Evolutionary conservation across 2,797 vertebrate genomes (phyloP), one percentile per base, ranked within the genome.

Genomic region (Aulostomus chinensis): DNA sequence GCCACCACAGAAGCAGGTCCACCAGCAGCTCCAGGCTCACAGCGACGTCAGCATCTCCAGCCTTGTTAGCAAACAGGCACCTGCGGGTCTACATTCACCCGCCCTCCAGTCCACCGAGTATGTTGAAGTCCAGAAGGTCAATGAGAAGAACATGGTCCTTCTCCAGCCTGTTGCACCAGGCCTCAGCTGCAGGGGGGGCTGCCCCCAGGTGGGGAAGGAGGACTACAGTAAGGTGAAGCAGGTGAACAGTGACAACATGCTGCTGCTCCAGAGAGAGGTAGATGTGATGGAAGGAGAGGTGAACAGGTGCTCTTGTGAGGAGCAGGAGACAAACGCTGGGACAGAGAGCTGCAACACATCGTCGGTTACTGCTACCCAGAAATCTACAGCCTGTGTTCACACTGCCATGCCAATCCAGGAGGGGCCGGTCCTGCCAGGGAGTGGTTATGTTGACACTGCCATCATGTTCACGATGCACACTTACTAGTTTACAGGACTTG

Each of bases 181-280:
- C 37, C 77, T 78, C 50, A 16, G 84, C 15, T 24, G 2, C 3
- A 16, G 20, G 0, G 58, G 64, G 7, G 37, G 25, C 28, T 45
- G 3, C 20, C 15, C 31, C 4, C 22, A 42, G 9, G 21, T 21
- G 15, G 3, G 3, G 5, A 33, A 9, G 12, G 43, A 57, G 63
- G 92, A 94, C 68, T 98, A 97, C 54, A 93, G 94, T 35, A 94
- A 90, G 71, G 94, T 99, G 42, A 94, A 90, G 41, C 80, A 83
- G 4, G 80, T 96, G 51, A 66, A 72, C 16, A 80, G 79, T 31
- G 83, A 89, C 61, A 91, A 89, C 28, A 73, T 90, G 65, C 77
- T 98, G 60, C 78, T 97, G 34, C 85, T 98, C 39, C 88, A 94
- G 73, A 92, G 76, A 36, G 84, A 92, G 21, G 45, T 61, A 9